Evolutionary conservation across 2,113 vertebrate genomes (phyloP).

Genomic region (Pelecanus crispus): DNA sequence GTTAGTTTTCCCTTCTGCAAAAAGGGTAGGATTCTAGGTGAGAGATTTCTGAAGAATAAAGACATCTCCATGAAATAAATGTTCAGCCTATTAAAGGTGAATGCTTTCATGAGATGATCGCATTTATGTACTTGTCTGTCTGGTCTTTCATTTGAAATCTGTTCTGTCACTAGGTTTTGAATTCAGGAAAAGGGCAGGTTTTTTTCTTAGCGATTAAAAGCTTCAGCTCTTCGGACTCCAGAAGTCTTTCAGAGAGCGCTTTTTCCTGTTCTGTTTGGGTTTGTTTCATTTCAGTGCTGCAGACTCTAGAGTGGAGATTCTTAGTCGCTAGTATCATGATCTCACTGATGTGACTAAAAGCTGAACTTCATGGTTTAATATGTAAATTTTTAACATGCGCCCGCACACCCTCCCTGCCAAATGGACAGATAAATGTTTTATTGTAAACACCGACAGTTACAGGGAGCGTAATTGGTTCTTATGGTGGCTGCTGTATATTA

Average conservation of each 20-base stretch:
- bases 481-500: background rate
- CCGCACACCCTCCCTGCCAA: background rate
- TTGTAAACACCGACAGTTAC: fast-evolving
- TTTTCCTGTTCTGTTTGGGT: background rate
- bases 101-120: background rate
- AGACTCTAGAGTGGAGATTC: background rate
- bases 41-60: background rate
- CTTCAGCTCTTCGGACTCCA: background rate
- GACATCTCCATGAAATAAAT: background rate
- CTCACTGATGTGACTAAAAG: background rate
- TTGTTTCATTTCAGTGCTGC: background rate
- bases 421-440: background rate
- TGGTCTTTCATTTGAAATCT: background rate
- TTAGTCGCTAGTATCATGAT: background rate
- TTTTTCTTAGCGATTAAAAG: background rate
- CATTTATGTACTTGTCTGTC: background rate
- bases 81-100: background rate
- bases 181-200: background rate
- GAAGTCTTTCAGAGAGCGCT: background rate
- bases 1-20: background rate
- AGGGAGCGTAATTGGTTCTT: background rate
- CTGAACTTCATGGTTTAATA: background rate
- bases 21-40: background rate
- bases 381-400: background rate
- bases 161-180: background rate